Evolutionary conservation across 2,797 vertebrate species (phyloP).

Genomic region (Silurus lanzhouensis): DNA sequence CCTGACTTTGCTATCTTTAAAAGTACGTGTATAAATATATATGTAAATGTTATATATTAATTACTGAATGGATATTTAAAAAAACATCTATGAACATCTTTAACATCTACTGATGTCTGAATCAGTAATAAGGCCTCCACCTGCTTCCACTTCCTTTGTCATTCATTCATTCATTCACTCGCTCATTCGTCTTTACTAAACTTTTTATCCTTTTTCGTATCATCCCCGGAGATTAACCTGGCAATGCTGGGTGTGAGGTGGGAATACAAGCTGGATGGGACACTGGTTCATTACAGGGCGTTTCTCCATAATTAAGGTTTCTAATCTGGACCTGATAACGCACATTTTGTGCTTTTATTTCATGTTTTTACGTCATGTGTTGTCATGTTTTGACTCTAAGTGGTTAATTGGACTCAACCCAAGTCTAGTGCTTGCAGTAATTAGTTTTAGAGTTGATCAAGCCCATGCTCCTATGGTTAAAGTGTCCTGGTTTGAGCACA

Average conservation of each 20-base stretch:
- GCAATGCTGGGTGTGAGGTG: not conserved
- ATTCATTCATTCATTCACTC: not conserved
- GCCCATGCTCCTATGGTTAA: not conserved
- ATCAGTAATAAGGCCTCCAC: not conserved
- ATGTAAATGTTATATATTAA: no score
- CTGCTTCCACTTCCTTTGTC: no score
- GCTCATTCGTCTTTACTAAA: not conserved
- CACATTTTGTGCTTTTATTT: not conserved
- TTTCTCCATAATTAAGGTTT: not conserved
- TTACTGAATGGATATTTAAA: not conserved
- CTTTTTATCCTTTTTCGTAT: not conserved
- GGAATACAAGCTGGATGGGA: not conserved
- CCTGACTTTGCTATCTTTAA: not conserved
- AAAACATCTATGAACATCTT: not conserved
- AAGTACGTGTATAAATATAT: no score
- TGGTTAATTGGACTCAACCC: not conserved
- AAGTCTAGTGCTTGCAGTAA: not conserved
- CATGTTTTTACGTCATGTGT: not conserved
- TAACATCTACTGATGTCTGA: no score
- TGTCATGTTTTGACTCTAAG: not conserved
- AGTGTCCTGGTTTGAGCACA: not conserved
- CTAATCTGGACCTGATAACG: slow-evolving; percentile 27
- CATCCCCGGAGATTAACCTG: not conserved
- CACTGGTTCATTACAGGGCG: not conserved
- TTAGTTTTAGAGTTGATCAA: not conserved